Percentiles rank a stretch among this genome's conserved stretches.
Evolutionary conservation across 1,140 invertebrate species (phyloP).

Genomic region (Ceratoteleas bidentatus): DNA sequence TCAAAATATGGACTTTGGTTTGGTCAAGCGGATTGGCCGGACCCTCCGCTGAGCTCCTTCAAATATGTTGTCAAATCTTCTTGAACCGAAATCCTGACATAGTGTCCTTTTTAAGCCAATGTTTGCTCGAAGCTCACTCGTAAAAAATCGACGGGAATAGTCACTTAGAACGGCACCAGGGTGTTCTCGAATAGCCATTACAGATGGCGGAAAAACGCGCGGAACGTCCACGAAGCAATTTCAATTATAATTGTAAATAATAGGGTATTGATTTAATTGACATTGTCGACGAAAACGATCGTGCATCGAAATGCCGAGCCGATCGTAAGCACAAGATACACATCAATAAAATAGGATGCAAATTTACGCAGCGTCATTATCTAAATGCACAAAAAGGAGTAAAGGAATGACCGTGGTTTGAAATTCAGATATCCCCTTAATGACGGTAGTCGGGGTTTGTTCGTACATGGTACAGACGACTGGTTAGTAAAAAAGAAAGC

Average conservation of each 20-base stretch:
- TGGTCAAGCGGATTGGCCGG: constrained; percentile 80
- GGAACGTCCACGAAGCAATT: too few relatives aligned
- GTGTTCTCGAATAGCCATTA: background rate
- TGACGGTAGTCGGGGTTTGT: constrained; percentile 63
- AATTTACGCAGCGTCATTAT: constrained; percentile 50
- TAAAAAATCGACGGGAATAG: constrained; percentile 6
- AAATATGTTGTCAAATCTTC: constrained; percentile 79
- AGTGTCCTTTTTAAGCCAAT: constrained; percentile 25
- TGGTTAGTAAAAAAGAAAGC: constrained; percentile 65
- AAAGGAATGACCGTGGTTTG: constrained; percentile 51
- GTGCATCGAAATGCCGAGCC: constrained; percentile 4
- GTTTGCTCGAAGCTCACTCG: constrained; percentile 30
- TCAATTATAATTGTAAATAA: too few relatives aligned
- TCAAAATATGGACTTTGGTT: constrained; percentile 75
- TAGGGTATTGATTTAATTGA: background rate
- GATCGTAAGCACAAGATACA: constrained; percentile 28
- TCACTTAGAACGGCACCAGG: background rate
- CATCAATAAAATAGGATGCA: constrained; percentile 50
- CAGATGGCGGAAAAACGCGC: background rate
- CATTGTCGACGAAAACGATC: constrained; percentile 11
- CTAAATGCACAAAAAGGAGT: constrained; percentile 56
- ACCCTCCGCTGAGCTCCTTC: constrained; percentile 71
- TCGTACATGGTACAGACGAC: constrained; percentile 58
- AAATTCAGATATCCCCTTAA: constrained; percentile 64
- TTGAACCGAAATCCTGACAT: constrained; percentile 68